A percentile compares a stretch with the other conserved stretches of the same genome.
These are phyloP conservation scores for Engraulis encrasicolus DNA, from an alignment of 2,113 vertebrate species.

Conservation along the genomic window DNA sequence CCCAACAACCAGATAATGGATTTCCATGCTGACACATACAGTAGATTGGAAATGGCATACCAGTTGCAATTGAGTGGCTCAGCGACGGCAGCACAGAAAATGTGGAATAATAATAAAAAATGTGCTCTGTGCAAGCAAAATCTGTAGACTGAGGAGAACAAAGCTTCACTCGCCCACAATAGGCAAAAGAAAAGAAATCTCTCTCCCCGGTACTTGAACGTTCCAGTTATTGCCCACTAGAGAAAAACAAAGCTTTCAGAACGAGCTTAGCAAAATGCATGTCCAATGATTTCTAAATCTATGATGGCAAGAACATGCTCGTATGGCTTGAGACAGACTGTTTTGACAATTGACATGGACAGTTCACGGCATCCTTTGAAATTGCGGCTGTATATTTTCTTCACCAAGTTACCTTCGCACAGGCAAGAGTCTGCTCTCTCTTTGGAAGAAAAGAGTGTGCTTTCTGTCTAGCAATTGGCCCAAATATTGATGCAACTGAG, in stretches of 20 bases:
- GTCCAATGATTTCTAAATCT: neutral
- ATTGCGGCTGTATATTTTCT: neutral
- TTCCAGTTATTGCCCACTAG: neutral
- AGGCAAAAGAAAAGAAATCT: no score
- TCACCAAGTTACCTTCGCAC: neutral
- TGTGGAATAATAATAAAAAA: neutral
- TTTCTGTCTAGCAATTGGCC: conserved; percentile 40
- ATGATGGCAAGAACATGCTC: neutral
- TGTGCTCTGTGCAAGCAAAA: neutral
- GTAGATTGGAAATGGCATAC: neutral
- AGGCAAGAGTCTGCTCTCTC: no score
- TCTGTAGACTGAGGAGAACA: neutral
- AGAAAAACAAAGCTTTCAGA: neutral
- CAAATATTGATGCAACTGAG: conserved; percentile 48
- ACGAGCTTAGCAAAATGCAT: neutral
- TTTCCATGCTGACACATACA: neutral
- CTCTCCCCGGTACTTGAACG: neutral
- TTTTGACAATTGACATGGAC: neutral
- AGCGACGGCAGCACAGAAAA: neutral
- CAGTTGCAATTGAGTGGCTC: neutral
- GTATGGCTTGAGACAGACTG: neutral
- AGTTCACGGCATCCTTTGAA: neutral
- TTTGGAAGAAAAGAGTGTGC: no score
- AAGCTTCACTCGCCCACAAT: neutral
- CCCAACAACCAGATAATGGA: conserved; percentile 15